Conservation (phyloP, 2,113 vertebrate genomes). For the Pontoporia blainvillei region DNA sequence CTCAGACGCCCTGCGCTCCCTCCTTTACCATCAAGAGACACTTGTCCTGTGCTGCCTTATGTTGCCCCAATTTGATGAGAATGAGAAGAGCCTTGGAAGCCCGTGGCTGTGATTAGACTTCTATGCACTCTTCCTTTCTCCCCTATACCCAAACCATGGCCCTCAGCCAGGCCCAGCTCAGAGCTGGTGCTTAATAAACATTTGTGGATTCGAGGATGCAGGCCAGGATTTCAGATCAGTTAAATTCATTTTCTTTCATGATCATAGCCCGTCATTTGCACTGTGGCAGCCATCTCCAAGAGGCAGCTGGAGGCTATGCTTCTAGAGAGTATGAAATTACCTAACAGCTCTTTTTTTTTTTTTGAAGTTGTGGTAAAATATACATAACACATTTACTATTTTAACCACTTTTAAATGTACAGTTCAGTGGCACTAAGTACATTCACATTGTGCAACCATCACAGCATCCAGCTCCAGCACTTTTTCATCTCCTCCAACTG, state of each 20-base stretch:
- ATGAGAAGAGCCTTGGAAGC: not conserved
- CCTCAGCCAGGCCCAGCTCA: not conserved
- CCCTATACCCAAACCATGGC: accelerated
- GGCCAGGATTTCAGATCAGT: not conserved
- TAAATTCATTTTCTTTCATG: not conserved
- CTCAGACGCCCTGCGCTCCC: accelerated
- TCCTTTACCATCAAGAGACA: not conserved
- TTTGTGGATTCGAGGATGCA: not conserved
- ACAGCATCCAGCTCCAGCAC: not conserved
- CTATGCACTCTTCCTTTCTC: not conserved
- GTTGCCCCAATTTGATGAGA: not conserved
- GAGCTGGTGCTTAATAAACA: not conserved
- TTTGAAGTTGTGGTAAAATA: not conserved
- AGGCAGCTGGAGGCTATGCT: not conserved
- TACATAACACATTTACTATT: not conserved
- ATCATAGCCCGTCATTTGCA: not conserved
- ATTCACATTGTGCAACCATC: not conserved
- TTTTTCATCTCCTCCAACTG: not conserved
- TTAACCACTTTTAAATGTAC: not conserved
- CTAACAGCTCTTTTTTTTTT: not conserved
- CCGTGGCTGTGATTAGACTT: no score
- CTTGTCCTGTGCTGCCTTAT: no score
- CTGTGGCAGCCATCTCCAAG: not conserved
- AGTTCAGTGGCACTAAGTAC: not conserved
- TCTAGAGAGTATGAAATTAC: not conserved